phyloP scores from a whole-genome alignment of 1,140 invertebrate species.

The Aporrectodea caliginosa region DNA sequence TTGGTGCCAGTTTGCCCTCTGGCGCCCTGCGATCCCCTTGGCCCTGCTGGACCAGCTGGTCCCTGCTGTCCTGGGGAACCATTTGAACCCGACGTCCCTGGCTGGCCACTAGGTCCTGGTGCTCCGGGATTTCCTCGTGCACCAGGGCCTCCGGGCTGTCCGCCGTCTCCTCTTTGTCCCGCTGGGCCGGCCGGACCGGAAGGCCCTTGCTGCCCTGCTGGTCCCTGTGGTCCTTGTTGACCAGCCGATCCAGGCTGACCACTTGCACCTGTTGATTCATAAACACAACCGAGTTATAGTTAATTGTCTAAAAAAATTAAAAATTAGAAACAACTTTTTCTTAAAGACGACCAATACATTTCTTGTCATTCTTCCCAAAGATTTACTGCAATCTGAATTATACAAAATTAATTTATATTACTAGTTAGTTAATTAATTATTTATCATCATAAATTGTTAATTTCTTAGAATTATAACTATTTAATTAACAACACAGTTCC shows the following conservation, averaged over 20 bases:
- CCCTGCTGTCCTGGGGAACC: constrained; percentile 17
- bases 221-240: background rate
- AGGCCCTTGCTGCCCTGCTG: background rate
- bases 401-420: too few species aligned
- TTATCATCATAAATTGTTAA: too few species aligned
- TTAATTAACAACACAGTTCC: too few species aligned
- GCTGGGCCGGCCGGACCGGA: constrained; percentile 5
- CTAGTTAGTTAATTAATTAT: too few species aligned
- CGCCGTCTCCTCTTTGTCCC: constrained; percentile 50
- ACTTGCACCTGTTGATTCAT: constrained; percentile 11
- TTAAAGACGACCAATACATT: background rate
- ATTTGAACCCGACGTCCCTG: constrained; percentile 38
- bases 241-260: constrained; percentile 9
- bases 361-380: background rate
- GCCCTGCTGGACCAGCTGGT: background rate
- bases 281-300: background rate
- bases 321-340: background rate
- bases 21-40: background rate
- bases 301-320: constrained; percentile 1
- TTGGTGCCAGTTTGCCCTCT: background rate
- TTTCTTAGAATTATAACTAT: too few species aligned
- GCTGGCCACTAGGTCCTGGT: constrained; percentile 54
- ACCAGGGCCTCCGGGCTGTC: constrained; percentile 37
- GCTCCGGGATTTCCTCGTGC: constrained; percentile 37
- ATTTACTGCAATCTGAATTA: too few species aligned